These are phyloP conservation scores for Tipula unca DNA, from an alignment of 2,888 invertebrate genomes.

Conservation along the genomic window DNA sequence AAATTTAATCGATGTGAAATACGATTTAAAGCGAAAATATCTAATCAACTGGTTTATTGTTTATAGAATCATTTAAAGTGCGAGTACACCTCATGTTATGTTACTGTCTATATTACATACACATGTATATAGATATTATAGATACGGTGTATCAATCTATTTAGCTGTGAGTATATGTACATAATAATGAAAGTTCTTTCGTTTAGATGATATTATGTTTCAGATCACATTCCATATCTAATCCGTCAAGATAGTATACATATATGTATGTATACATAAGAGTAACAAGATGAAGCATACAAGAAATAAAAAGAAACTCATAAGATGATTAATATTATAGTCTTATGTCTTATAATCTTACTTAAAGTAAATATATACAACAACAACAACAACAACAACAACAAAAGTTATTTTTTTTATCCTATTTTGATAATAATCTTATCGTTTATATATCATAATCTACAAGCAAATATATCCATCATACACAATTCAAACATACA, in stretches of 20 bases:
- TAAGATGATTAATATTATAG: neutral
- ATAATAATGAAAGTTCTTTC: neutral
- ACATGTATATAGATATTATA: too few relatives aligned
- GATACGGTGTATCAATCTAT: neutral
- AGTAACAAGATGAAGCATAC: neutral
- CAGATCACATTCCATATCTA: neutral
- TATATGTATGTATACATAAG: neutral
- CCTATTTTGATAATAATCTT: slow-evolving; percentile 14
- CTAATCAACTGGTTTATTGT: neutral
- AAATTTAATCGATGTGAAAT: neutral
- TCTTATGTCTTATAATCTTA: neutral
- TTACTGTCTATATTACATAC: neutral
- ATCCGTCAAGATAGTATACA: neutral
- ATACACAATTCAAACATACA: neutral
- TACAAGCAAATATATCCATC: slow-evolving; percentile 14
- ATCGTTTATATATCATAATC: neutral
- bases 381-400: neutral
- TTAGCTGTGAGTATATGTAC: neutral
- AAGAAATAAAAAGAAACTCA: neutral
- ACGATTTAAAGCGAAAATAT: neutral
- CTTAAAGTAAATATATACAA: neutral
- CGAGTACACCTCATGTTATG: neutral
- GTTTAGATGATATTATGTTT: neutral
- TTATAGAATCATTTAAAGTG: neutral
- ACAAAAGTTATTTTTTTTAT: neutral